Evolutionary conservation across 23 tunicate genomes (phyloP).

Genomic region (Halocynthia roretzi): DNA sequence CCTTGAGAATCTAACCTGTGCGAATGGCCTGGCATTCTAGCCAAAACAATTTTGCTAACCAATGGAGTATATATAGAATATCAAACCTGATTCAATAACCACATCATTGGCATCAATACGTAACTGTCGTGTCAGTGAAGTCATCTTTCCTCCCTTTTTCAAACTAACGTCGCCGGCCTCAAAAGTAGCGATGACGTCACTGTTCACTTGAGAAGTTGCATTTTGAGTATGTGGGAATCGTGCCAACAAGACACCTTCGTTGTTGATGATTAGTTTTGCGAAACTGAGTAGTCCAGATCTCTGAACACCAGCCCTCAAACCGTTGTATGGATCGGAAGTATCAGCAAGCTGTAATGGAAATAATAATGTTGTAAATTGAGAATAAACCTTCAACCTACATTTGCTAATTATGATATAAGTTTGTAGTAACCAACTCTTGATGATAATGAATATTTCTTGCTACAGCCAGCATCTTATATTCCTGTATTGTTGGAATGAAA

Average conservation of each 20-base stretch:
- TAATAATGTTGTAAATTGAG: too few species aligned
- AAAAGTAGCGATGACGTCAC: conserved; percentile 3
- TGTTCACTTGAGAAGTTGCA: neutral
- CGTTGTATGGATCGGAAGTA: conserved; percentile 18
- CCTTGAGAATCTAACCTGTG: too few species aligned
- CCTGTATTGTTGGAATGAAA: too few species aligned
- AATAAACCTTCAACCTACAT: too few species aligned
- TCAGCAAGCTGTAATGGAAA: conserved; percentile 9
- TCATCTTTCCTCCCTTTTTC: conserved; percentile 17
- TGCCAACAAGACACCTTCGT: conserved; percentile 1
- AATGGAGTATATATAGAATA: too few species aligned
- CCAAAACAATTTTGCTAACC: too few species aligned
- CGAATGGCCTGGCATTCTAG: too few species aligned
- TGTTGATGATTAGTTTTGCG: conserved; percentile 14
- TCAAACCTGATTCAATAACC: conserved; percentile 17
- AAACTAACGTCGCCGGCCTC: conserved; percentile 3
- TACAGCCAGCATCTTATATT: too few species aligned
- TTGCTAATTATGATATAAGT: too few species aligned
- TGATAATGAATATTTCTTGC: too few species aligned
- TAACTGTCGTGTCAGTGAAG: conserved; percentile 12
- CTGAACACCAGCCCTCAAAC: neutral
- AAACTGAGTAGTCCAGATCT: neutral
- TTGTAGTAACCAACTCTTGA: too few species aligned
- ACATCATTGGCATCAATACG: conserved; percentile 4
- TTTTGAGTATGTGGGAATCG: conserved; percentile 4